Conservation (phyloP, 2,888 invertebrate species). For the Eledone cirrhosa region DNA sequence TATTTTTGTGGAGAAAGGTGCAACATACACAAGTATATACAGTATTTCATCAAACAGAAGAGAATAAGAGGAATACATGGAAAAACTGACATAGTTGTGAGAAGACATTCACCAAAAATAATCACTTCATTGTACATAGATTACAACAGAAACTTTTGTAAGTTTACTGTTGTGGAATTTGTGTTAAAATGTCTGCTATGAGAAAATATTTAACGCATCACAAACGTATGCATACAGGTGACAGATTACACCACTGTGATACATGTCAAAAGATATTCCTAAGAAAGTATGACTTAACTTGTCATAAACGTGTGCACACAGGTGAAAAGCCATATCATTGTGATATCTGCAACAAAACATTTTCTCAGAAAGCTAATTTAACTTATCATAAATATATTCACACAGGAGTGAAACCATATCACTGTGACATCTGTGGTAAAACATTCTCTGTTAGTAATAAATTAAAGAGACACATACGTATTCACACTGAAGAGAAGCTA, state of each 20-base stretch:
- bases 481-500: constrained; percentile 67
- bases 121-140: too few relatives aligned
- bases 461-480: constrained; percentile 56
- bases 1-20: too few relatives aligned
- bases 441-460: constrained; percentile 31
- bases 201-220: not conserved
- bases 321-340: constrained; percentile 41
- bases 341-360: constrained; percentile 36
- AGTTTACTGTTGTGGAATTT: too few relatives aligned
- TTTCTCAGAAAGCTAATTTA: not conserved
- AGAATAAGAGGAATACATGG: too few relatives aligned
- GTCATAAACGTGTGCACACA: constrained; percentile 34
- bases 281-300: not conserved
- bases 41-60: too few relatives aligned
- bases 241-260: constrained; percentile 21
- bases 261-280: not conserved
- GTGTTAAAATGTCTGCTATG: too few relatives aligned
- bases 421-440: constrained; percentile 32
- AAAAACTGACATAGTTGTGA: too few relatives aligned
- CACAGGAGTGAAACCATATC: constrained; percentile 31
- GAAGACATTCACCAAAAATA: too few relatives aligned
- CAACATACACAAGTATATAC: too few relatives aligned
- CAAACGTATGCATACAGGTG: constrained; percentile 26
- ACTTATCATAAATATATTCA: not conserved
- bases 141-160: too few relatives aligned